These are phyloP conservation scores for Melipona bicolor DNA, from an alignment of 2,888 invertebrate species.

Conservation along the genomic window DNA sequence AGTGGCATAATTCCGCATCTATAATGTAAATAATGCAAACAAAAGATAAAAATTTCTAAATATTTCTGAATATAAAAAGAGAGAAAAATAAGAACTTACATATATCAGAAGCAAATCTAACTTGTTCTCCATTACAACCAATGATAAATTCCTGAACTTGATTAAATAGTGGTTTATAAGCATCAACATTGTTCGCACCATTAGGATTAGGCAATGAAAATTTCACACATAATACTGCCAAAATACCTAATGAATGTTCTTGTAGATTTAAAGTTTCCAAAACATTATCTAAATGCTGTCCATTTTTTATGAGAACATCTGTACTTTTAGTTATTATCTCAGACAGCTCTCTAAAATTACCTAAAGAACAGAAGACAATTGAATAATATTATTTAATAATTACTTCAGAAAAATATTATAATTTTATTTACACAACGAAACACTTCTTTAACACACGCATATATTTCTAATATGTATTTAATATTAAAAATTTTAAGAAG, in stretches of 20 bases:
- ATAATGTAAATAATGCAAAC: constrained; percentile 50
- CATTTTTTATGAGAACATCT: constrained; percentile 92
- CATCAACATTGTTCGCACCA: constrained; percentile 69
- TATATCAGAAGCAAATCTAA: constrained; percentile 92
- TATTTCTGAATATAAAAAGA: not conserved
- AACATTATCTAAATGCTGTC: constrained; percentile 94
- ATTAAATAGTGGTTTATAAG: constrained; percentile 87
- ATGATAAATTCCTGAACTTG: constrained; percentile 94
- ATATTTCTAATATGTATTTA: not conserved
- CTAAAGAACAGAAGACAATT: constrained; percentile 83
- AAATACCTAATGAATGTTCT: constrained; percentile 95
- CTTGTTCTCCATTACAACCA: constrained; percentile 94
- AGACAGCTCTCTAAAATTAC: constrained; percentile 90
- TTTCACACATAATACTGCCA: constrained; percentile 94
- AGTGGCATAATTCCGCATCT: constrained; percentile 96
- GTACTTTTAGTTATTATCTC: constrained; percentile 91
- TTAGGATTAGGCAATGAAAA: constrained; percentile 86
- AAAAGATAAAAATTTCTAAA: not conserved
- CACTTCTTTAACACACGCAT: not conserved
- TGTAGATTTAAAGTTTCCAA: constrained; percentile 95
- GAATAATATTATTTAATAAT: not conserved
- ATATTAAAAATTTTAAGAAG: not conserved
- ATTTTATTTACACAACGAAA: not conserved
- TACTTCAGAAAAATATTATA: not conserved
- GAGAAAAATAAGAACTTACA: constrained; percentile 87